Base-by-base conservation (phyloP, 2,888 invertebrate genomes). In the Plagodis dolabraria region DNA sequence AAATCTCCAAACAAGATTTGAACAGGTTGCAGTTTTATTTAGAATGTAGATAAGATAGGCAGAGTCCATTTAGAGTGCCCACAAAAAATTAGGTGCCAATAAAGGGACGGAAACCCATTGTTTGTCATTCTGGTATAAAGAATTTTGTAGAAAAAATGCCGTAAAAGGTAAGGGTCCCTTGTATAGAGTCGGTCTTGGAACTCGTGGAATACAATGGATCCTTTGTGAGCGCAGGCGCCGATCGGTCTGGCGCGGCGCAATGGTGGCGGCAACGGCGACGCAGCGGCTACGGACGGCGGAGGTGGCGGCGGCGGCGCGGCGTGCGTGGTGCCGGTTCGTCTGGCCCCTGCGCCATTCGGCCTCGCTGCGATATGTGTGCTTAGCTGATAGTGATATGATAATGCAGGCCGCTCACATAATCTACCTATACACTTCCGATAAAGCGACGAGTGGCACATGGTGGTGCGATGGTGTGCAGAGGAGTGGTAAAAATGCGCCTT, bases 31-130 rank as follows among this genome's bases (percentile, higher is more conserved):
- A 79, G 85, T 87, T 87, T 84, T 83, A 80, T 87, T 83, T 78
- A 80, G 74, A 83, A 79, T 80, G 83, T 83, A 83, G 85, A 85
- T 85, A 80, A 84, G 84, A 8, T 5, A 36, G 36, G 36, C 9
- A 5, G 36, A 36, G 40, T 85, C 87, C 86, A 83, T 89, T 87
- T 79, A 85, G 80, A 79, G 78, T 75, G 74, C 71, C 71, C 67
- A 87, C 89, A 91, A 92, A 92, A 92, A 92, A 89, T 86, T 82
- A 89, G 92, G 92, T 92, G 92, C 92, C 90, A 92, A 92, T 92
- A 91, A 91, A 92, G 83, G 92, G 90, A 91, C 92, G 92, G 92
- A 92, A 92, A 91, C 86, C 88, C 87, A 89, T 92, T 92, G 91
- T 92, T 86, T 84, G 87, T 88, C 90, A 86, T 89, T 89, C 88